Percentiles rank a stretch among this genome's conserved stretches.
Conservation (phyloP, 1,140 invertebrate species). For the Cryptotermes secundus region DNA sequence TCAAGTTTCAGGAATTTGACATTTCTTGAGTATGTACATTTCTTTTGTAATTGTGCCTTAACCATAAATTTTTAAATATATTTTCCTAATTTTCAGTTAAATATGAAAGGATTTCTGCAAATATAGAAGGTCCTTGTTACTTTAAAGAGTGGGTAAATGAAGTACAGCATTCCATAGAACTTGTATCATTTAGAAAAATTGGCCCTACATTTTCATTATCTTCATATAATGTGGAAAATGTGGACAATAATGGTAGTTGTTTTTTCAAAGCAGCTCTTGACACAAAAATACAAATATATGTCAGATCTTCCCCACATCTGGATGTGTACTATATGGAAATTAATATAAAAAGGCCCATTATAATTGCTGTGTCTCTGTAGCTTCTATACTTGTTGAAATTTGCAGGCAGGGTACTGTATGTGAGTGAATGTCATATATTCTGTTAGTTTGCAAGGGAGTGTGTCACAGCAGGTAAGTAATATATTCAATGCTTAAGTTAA, state of each 20-base stretch:
- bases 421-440: neutral
- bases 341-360: neutral
- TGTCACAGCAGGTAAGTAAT: too few species aligned
- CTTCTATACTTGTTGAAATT: neutral
- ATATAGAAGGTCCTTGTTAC: neutral
- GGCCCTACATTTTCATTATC: neutral
- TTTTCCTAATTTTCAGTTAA: neutral
- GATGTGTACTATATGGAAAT: neutral
- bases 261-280: neutral
- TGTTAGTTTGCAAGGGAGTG: neutral
- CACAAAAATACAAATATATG: neutral
- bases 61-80: neutral
- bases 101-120: too few species aligned
- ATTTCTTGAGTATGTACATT: neutral
- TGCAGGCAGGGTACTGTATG: neutral
- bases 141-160: too few species aligned
- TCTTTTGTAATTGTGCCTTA: slow-evolving; percentile 1
- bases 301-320: neutral
- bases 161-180: neutral
- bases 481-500: too few species aligned
- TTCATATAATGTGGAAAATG: neutral
- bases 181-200: neutral
- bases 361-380: neutral
- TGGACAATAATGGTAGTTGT: slow-evolving; percentile 6
- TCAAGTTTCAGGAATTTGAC: neutral